Evolutionary conservation across 2,797 vertebrate species (phyloP), one percentile per base, ranked within the genome.

Genomic region (Tympanoctomys barrerae): DNA sequence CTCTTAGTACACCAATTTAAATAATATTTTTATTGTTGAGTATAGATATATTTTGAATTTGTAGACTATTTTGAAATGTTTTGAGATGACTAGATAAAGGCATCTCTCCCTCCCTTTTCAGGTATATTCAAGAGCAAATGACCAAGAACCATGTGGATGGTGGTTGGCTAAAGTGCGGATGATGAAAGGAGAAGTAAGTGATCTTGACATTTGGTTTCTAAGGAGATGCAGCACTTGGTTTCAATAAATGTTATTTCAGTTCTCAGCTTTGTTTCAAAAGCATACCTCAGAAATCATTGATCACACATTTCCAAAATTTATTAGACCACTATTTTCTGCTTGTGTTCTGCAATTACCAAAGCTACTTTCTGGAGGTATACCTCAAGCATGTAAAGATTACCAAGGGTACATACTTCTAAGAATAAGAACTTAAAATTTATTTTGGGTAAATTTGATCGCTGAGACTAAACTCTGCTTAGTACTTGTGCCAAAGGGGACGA

Each of bases 101-200:
- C 5, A 21, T 66, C 59, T 93, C 62, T 57, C 33, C 33, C 14
- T 57, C 94, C 28, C 28, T 3, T 97, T 86, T 90, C 97, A 99
- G 99, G 99, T 99, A 94, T 99, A 99, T 96, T 99, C 99, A 91
- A 98, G 99, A 98, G 99, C 99, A 96, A 99, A 99, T 97, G 99
- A 99, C 59, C 99, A 99, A 98, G 99, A 99, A 89, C 99, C 99
- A n/a, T 99, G 99, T 98, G 99, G 99, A 85, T 99, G 99, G 99
- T 99, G 99, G 99, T 98, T 99, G 96, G 99, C 99, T 83, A 99
- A 99, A 99, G 99, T 99, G 95, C 99, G 99, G 97, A 99, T 99
- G 99, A 99, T 99, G 99, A 99, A 99, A 98, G 99, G 99, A 98
- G 99, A 99, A 96, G 99, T 99, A 98, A 98, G 98, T 99, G 31